Evolutionary conservation across 2,888 invertebrate species (phyloP).

Genomic region (Amorpha juglandis): DNA sequence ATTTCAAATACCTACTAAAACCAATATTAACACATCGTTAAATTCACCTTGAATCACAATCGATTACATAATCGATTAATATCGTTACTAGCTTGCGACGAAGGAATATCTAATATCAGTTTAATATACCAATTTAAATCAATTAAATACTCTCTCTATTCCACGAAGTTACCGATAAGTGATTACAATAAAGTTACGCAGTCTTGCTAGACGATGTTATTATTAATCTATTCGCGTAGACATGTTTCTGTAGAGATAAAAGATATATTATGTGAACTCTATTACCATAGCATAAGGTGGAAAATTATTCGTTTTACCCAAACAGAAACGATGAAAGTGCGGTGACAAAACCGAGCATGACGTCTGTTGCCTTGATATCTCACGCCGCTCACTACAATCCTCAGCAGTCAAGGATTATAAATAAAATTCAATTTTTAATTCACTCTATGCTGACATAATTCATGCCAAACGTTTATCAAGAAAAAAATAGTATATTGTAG

Average conservation of each 20-base stretch:
- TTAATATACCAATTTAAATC: not conserved
- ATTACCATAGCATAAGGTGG: not conserved
- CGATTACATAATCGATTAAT: not conserved
- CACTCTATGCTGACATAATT: not conserved
- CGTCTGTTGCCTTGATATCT: constrained; percentile 28
- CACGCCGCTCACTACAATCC: constrained; percentile 16
- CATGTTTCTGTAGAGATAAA: constrained; percentile 4
- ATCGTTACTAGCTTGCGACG: not conserved
- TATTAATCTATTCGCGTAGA: not conserved
- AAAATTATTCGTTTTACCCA: not conserved
- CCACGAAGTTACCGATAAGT: not conserved
- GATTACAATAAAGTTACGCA: constrained; percentile 2
- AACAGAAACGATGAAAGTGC: constrained; percentile 24
- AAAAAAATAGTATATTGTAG: not conserved
- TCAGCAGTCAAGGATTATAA: constrained; percentile 23
- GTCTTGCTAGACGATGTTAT: constrained; percentile 1
- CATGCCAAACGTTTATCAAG: constrained; percentile 2
- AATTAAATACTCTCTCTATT: not conserved
- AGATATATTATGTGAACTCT: not conserved
- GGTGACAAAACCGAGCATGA: constrained; percentile 27
- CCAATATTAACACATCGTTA: not conserved
- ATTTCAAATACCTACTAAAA: too few species aligned
- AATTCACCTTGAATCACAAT: constrained; percentile 2
- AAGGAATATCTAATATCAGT: not conserved
- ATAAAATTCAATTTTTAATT: constrained; percentile 6